Evolutionary conservation across 2,113 vertebrate species (phyloP), one percentile per base, ranked within the genome.

Genomic region (Fulmarus glacialis): DNA sequence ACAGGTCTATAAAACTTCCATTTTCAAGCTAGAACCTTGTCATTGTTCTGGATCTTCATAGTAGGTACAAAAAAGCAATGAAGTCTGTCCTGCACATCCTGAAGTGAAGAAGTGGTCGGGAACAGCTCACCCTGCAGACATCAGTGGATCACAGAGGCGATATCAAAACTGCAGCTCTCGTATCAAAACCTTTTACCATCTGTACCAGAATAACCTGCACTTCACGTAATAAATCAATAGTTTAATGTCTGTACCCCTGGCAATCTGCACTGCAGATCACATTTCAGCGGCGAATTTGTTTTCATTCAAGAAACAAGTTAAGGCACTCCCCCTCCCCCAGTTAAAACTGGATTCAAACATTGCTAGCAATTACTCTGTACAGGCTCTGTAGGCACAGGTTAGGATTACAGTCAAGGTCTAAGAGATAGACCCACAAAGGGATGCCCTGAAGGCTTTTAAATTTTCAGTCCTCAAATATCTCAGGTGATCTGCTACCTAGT

Each of bases 271-370:
- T 83, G 52, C 16, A 60, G 29, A 71, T 60, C 36, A 60, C 30
- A 50, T 6, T 70, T 48, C 52, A 40, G 72, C 0, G 0, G n/a
- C 4, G 6, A 50, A 48, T 45, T 60, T 55, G 29, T 66, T 87
- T 84, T 84, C 19, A 52, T 75, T 71, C 29, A 68, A 60, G 64
- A 70, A 86, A 79, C 5, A 73, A 73, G 89, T n/a, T 4, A 70
- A 80, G n/a, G n/a, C 0, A 0, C 30, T 66, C 12, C 17, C 21
- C 18, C 6, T 47, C 9, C 13, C 21, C 5, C 16, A n/a, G 22
- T 52, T 84, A 80, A 52, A 80, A 56, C 16, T 38, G 22, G 14
- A 27, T 84, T 71, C 13, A 75, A 32, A 71, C 15, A 26, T 60
- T 90, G 38, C 26, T 42, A 45, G 24, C 12, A 45, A 30, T 26